Evolutionary conservation across 2,888 invertebrate species (phyloP).

Genomic region (Drosophila histrio): DNA sequence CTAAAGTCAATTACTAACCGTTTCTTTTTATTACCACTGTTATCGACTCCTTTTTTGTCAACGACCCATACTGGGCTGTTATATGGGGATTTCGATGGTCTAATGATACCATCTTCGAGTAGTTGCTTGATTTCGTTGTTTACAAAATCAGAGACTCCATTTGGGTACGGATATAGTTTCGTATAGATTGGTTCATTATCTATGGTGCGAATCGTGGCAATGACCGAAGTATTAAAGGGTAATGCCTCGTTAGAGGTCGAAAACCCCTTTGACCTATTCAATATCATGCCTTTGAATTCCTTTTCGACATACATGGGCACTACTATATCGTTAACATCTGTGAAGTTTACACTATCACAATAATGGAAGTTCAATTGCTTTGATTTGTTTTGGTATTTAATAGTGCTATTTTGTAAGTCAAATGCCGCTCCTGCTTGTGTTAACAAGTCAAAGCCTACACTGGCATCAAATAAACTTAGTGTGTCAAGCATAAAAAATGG

Average conservation of each 20-base stretch:
- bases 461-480: too few species aligned
- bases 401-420: slow-evolving; percentile 1
- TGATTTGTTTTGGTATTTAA: slow-evolving; percentile 10
- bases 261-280: not conserved
- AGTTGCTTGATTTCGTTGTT: not conserved
- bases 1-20: not conserved
- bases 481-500: too few species aligned
- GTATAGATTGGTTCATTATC: not conserved
- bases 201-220: not conserved
- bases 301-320: slow-evolving; percentile 4
- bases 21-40: not conserved
- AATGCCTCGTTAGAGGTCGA: not conserved
- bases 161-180: not conserved
- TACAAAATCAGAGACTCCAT: not conserved
- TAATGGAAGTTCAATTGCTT: slow-evolving; percentile 8
- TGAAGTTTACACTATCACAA: slow-evolving; percentile 17
- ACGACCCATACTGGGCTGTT: too few species aligned
- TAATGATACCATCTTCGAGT: too few species aligned
- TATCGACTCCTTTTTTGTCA: not conserved
- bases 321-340: slow-evolving; percentile 6
- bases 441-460: too few species aligned
- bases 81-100: too few species aligned
- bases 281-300: not conserved
- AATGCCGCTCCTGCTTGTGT: too few species aligned
- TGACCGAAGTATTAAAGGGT: not conserved